Evolutionary conservation across 2,888 invertebrate genomes (phyloP).

Genomic region (Xylota sylvarum): DNA sequence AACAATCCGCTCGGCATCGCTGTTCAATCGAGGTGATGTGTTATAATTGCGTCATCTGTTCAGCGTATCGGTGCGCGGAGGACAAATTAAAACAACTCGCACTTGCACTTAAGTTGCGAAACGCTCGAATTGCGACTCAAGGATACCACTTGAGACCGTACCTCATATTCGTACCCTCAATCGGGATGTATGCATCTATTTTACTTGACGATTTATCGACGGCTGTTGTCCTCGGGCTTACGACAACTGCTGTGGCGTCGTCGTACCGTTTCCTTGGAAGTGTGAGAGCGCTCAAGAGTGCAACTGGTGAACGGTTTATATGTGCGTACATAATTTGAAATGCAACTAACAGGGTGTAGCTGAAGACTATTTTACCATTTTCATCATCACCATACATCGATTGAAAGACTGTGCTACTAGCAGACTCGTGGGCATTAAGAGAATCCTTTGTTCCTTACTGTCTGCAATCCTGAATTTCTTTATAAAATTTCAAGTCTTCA

Average conservation of each 20-base stretch:
- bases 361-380: background rate
- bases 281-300: conserved; percentile 34
- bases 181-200: conserved; percentile 25
- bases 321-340: background rate
- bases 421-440: no score
- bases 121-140: conserved; percentile 65
- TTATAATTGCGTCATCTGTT: conserved; percentile 76
- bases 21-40: conserved; percentile 73
- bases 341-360: conserved; percentile 52
- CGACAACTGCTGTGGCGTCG: background rate
- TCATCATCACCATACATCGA: no score
- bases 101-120: conserved; percentile 67
- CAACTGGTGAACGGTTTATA: conserved; percentile 60
- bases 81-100: conserved; percentile 72
- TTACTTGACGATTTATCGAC: conserved; percentile 60
- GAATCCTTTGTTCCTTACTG: no score
- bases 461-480: no score
- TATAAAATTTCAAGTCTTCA: no score
- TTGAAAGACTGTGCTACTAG: no score
- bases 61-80: conserved; percentile 48
- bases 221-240: conserved; percentile 38
- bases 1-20: conserved; percentile 27
- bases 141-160: conserved; percentile 72
- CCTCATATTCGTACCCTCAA: conserved; percentile 12
- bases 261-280: conserved; percentile 6